Base-by-base conservation (phyloP, 2,888 invertebrate genomes). In the Drosophila borealis region DNA sequence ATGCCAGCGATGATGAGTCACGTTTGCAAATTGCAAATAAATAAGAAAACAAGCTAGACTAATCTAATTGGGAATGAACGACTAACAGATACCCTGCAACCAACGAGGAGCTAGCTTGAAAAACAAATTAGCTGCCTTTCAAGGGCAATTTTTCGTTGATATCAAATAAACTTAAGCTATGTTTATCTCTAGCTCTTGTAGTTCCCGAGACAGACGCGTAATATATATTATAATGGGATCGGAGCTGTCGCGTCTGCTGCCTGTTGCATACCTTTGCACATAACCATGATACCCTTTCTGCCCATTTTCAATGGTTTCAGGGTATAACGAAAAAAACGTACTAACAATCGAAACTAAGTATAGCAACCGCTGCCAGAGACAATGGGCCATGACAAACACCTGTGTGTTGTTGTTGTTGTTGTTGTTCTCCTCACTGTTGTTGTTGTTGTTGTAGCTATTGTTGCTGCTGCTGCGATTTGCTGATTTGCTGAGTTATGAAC, bases 351-450 rank as follows among this genome's bases (percentile, higher is more conserved):
- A 70, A 61, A 54, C 45, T 49, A 69, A 69, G 17, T 70, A 61
- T 53, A 49, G 45, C 70, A 49, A 17, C 57, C 25, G 57, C 39
- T 57, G 72, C 34, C 56, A 55, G 48, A 71, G 51, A 71, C 74
- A 75, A 78, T 75, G 59, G 69, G 51, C 74, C 61, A 68, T 76
- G 79, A 78, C 75, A 74, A 74, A 59, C 71, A 76, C 55, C 64
- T 74, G 67, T 39, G 45, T 34, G 25, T 17, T n/a, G 21, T 49
- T 34, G 33, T 44, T 54, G 25, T 17, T 29, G 17, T 25, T 44
- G 49, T 10, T 17, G n/a, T 25, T 25, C 21, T 21, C 21, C 21
- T 21, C 21, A 6, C 34, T 33, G 21, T 42, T 34, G 41, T 36
- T 21, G 61, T 29, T 39, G 62, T 25, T 56, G 59, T 29, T 29